phyloP scores from a whole-genome alignment of 2,113 vertebrate species.

The Formicarius rufipectus region DNA sequence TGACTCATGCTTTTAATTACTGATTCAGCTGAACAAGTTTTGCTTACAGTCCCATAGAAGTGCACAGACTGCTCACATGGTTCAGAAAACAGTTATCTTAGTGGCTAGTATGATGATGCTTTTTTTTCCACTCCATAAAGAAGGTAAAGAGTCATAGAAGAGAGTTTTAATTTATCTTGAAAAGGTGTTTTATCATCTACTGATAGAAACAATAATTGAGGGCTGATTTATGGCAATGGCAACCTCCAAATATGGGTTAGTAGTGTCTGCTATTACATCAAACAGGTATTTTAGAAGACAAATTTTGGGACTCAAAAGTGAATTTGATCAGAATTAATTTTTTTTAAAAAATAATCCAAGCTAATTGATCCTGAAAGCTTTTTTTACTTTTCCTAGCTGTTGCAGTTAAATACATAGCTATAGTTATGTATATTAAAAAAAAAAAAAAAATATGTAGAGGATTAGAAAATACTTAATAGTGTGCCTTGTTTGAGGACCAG shows the following conservation, averaged over 20 bases:
- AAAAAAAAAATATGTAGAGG: neutral
- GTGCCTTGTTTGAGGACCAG: neutral
- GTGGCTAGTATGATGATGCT: neutral
- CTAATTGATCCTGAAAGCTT: neutral
- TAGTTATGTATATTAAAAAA: neutral
- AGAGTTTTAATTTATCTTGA: neutral
- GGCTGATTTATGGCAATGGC: neutral
- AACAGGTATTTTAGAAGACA: neutral
- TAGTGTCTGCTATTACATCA: neutral
- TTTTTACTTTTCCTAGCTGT: neutral
- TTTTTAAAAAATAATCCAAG: neutral
- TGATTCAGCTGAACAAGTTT: constrained; percentile 15
- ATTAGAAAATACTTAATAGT: neutral
- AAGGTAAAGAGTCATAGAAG: neutral
- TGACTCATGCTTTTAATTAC: constrained; percentile 41
- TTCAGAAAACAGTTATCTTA: neutral
- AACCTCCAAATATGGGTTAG: neutral
- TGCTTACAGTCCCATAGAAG: neutral
- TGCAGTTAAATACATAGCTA: too few relatives aligned
- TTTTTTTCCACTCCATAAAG: neutral
- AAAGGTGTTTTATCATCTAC: neutral
- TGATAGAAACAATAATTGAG: neutral
- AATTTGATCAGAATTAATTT: neutral
- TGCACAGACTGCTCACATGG: neutral
- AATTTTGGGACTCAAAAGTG: neutral